Evolutionary conservation across 2,888 invertebrate species (phyloP).

Genomic region (Drosophila testacea): DNA sequence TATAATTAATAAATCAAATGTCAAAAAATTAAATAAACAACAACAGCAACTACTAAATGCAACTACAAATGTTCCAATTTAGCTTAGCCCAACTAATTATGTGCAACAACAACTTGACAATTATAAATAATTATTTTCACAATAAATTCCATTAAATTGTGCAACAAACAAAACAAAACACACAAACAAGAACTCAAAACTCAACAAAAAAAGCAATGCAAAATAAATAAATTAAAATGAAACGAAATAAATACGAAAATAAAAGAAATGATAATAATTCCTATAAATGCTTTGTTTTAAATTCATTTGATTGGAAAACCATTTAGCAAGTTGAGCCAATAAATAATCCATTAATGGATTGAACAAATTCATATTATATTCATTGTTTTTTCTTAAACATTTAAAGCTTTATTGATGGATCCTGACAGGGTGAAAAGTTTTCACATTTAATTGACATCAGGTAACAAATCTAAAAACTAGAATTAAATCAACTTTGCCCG

Average conservation of each 20-base stretch:
- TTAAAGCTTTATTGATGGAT: background rate
- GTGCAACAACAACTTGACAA: slow-evolving; percentile 50
- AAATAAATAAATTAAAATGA: slow-evolving; percentile 28
- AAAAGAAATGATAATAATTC: slow-evolving; percentile 21
- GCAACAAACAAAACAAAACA: slow-evolving; percentile 50
- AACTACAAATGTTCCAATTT: slow-evolving; percentile 79
- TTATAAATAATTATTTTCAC: slow-evolving; percentile 38
- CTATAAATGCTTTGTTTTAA: slow-evolving; percentile 25
- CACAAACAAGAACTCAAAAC: slow-evolving; percentile 11
- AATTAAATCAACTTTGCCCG: too few species aligned
- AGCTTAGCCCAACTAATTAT: slow-evolving; percentile 74
- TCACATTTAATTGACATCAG: too few species aligned
- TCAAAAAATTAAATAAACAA: slow-evolving; percentile 41
- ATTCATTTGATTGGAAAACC: slow-evolving; percentile 35
- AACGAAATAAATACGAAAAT: slow-evolving; percentile 40
- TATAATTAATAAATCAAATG: slow-evolving; percentile 64
- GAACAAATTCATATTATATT: slow-evolving; percentile 6
- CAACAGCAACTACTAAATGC: slow-evolving; percentile 66
- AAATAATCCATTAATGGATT: slow-evolving; percentile 42
- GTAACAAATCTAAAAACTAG: too few species aligned
- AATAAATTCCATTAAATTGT: slow-evolving; percentile 60
- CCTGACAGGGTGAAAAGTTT: background rate
- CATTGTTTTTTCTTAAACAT: slow-evolving; percentile 28
- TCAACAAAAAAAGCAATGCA: slow-evolving; percentile 19
- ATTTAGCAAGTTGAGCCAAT: slow-evolving; percentile 45